Evolutionary conservation across 2,888 invertebrate genomes (phyloP), one percentile per base, ranked within the genome.

Genomic region (Drosophila meridiana): DNA sequence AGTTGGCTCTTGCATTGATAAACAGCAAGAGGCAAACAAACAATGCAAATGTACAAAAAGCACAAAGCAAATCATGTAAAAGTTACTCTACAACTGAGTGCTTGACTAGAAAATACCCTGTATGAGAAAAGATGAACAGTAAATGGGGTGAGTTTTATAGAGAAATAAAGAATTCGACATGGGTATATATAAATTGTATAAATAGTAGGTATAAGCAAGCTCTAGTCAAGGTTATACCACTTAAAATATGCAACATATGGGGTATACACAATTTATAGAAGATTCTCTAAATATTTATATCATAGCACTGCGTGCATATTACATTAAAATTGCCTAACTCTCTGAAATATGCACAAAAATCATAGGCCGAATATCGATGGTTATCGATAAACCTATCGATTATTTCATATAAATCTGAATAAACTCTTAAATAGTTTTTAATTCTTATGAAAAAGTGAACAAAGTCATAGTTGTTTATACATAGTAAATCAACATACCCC

Each of bases 1-100:
- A 78, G 70, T 64, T 78, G 53, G 36, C 67, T 72, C 59, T 63
- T 80, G 69, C 78, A 80, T 78, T 77, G 73, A 76, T 58, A 76
- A 73, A 69, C 78, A 77, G 78, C 58, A 68, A 68, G 62, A 56
- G 52, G 20, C 60, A 50, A 61, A 55, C 56, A 75, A 78, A 72
- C 74, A 79, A 71, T 71, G 64, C 72, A 74, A 75, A 72, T 60
- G 58, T 57, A 73, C 59, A 63, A 55, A 67, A 50, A 58, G 28
- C 47, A 38, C 28, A 38, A 59, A 50, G 30, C 50, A 50, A 60
- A 40, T 30, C 40, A 38, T 40, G 13, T 20, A 26, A 32, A 32
- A 32, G 4, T n/a, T 34, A 7, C 0, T 13, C 20, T 6, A 9
- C 7, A 3, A 14, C 6, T 20, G 11, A 42, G n/a, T 34, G 34